phyloP scores from a whole-genome alignment of 1,140 invertebrate genomes.

The Leptinotarsa defecta region DNA sequence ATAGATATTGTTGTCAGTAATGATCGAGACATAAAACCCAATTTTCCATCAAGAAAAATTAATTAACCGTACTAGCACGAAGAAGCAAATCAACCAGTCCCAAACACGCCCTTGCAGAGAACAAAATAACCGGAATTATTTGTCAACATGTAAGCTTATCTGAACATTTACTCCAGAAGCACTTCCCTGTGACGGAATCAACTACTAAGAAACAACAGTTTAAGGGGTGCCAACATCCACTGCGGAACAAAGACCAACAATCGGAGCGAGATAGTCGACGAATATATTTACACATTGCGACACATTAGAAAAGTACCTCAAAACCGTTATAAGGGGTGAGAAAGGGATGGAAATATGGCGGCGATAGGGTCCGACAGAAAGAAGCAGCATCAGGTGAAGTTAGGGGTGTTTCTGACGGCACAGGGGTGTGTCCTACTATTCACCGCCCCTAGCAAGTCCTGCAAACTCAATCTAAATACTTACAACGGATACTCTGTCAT shows the following conservation, averaged over 20 bases:
- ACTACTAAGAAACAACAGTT: conserved; percentile 43
- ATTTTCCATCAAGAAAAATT: not conserved
- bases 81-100: not conserved
- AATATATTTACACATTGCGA: conserved; percentile 36
- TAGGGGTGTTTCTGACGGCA: conserved; percentile 12
- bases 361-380: conserved; percentile 26
- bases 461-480: conserved; percentile 49
- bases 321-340: conserved; percentile 35
- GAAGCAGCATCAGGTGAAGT: conserved; percentile 36
- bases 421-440: conserved; percentile 40
- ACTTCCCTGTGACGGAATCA: conserved; percentile 32
- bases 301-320: conserved; percentile 34
- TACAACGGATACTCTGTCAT: conserved; percentile 46
- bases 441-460: conserved; percentile 43
- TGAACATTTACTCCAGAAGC: conserved; percentile 26
- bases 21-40: not conserved
- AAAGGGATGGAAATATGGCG: conserved; percentile 15
- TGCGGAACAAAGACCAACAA: conserved; percentile 15
- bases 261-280: conserved; percentile 29
- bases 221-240: conserved; percentile 23
- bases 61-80: not conserved
- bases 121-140: conserved; percentile 26
- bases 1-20: no score
- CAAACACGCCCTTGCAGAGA: conserved; percentile 19
- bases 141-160: conserved; percentile 30